Conservation (phyloP, 2,888 invertebrate genomes). For the Trichacis sp. region DNA sequence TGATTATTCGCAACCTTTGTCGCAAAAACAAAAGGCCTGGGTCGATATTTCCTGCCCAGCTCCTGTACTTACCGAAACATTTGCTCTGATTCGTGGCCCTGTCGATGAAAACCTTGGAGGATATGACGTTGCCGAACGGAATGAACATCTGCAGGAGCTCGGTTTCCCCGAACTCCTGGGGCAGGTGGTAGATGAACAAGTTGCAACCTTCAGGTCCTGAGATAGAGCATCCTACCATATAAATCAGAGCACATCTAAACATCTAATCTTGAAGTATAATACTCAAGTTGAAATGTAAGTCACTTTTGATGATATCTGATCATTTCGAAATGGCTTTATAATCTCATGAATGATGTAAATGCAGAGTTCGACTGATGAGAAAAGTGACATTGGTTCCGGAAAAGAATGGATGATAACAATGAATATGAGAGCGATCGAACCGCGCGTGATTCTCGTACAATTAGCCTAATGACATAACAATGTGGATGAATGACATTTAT, state of each 20-base stretch:
- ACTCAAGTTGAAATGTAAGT: conserved; percentile 67
- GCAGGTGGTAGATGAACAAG: conserved; percentile 99
- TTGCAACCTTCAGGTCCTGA: conserved; percentile 99
- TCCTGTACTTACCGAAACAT: conserved; percentile 91
- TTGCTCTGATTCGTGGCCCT: conserved; percentile 99
- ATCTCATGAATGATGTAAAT: conserved; percentile 36
- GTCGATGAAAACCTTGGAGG: conserved; percentile 99
- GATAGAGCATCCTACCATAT: conserved; percentile 87
- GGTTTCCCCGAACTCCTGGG: conserved; percentile 99
- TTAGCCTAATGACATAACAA: conserved; percentile 34
- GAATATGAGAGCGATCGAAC: conserved; percentile 57
- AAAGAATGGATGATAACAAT: conserved; percentile 50
- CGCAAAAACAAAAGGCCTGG: conserved; percentile 3
- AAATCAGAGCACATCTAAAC: conserved; percentile 70
- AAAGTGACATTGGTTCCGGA: conserved; percentile 6
- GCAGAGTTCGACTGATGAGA: conserved; percentile 23
- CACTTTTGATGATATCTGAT: conserved; percentile 58
- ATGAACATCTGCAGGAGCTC: conserved; percentile 99
- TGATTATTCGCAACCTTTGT: not conserved
- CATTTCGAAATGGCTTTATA: conserved; percentile 38
- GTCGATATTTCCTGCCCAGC: conserved; percentile 4
- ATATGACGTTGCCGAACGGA: conserved; percentile 99
- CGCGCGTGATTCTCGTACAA: conserved; percentile 49
- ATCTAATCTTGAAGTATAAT: conserved; percentile 69
- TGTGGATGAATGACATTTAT: conserved; percentile 37